phyloP scores from a whole-genome alignment of 2,888 invertebrate species.

The Megamerina dolium region DNA sequence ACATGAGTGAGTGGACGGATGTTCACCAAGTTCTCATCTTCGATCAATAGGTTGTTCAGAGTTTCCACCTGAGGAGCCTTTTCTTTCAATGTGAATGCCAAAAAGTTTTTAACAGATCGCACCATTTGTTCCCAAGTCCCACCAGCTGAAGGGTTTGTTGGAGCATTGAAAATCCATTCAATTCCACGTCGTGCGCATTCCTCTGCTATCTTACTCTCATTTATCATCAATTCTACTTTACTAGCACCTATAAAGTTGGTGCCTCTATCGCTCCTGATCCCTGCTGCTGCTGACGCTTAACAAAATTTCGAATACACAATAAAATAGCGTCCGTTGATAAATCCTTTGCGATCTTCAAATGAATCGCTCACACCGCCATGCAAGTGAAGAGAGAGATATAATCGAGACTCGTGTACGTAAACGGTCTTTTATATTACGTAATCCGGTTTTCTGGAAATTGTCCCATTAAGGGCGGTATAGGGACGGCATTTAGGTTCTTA shows the following conservation, averaged over 20 bases:
- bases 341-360: constrained; percentile 6
- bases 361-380: constrained; percentile 12
- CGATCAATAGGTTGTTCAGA: constrained; percentile 12
- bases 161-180: constrained; percentile 17
- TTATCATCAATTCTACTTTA: constrained; percentile 4
- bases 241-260: constrained; percentile 12
- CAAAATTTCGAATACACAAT: constrained; percentile 4
- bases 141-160: constrained; percentile 12
- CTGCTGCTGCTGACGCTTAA: constrained; percentile 9
- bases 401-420: not conserved
- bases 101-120: constrained; percentile 8
- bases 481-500: not conserved
- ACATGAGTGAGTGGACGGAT: constrained; percentile 13
- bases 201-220: not conserved
- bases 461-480: not conserved
- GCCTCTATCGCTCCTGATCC: constrained; percentile 9
- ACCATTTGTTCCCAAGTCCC: constrained; percentile 16
- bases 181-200: constrained; percentile 7
- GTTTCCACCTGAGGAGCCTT: constrained; percentile 14
- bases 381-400: constrained; percentile 14
- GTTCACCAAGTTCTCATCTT: constrained; percentile 16
- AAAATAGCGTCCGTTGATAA: constrained; percentile 8
- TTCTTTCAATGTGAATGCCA: constrained; percentile 13
- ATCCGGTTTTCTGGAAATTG: constrained; percentile 1
- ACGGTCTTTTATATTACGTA: not conserved